Evolutionary conservation across 2,888 invertebrate genomes (phyloP), one percentile per base, ranked within the genome.

Genomic region (Lobophora halterata): DNA sequence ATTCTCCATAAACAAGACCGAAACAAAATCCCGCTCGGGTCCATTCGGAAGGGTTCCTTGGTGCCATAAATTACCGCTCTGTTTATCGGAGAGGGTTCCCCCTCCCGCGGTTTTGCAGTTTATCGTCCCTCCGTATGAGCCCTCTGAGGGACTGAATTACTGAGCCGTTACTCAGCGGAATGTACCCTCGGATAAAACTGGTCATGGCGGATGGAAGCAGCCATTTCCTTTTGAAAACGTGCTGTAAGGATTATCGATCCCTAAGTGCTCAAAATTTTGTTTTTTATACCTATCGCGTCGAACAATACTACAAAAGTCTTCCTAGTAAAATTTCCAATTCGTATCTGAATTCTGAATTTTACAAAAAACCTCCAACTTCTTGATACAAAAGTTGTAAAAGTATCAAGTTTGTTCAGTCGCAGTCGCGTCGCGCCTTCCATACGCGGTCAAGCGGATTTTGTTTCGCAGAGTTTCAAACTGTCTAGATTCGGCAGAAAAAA

Each of bases 361-460:
- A 38, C 17, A 36, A 47, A 43, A n/a, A 51, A 42, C 39, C 13
- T 31, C 34, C 24, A 46, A 61, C 60, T 60, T 57, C 12, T 38
- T 40, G 39, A 31, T 39, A 36, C 30, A 58, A 66, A 77, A 77
- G 66, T 80, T 72, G 44, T 34, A 53, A 66, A 79, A 85, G 82
- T 81, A 83, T 80, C 80, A 82, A 83, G 76, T 77, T 72, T 58
- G 58, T 55, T 66, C 55, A 59, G 66, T 51, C 71, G 64, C 55
- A 70, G 76, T 79, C 65, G 63, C 61, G 62, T 65, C 65, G 70
- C 66, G 71, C 72, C 73, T 75, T 79, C 74, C 77, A 79, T 78
- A 81, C 83, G 83, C 87, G 87, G 87, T 87, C 87, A 87, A 87
- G 87, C 87, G 80, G 77, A 83, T 82, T 86, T 80, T 72, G 58